Conservation (phyloP, 2,113 vertebrate species). For the Triplophysa siluroides region DNA sequence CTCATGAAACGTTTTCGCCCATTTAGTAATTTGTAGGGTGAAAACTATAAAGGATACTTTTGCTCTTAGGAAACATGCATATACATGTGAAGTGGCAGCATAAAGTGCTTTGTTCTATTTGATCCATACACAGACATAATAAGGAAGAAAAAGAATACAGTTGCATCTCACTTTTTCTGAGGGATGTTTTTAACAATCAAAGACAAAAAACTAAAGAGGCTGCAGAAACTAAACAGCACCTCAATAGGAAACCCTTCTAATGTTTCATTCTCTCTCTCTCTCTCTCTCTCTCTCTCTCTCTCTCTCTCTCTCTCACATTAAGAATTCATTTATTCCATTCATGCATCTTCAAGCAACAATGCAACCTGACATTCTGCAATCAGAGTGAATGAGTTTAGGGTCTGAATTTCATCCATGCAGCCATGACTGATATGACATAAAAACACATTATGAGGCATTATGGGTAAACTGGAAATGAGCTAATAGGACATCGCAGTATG, state of each 20-base stretch:
- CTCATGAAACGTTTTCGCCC: too few species aligned
- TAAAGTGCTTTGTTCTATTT: conserved; percentile 3
- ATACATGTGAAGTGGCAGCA: background rate
- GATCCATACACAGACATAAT: background rate
- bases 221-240: conserved; percentile 28
- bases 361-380: conserved; percentile 39
- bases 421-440: conserved; percentile 39
- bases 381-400: conserved; percentile 35
- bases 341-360: conserved; percentile 38
- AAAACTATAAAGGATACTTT: background rate
- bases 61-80: background rate
- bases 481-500: conserved; percentile 38
- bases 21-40: too few species aligned
- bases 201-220: background rate
- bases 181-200: conserved; percentile 27
- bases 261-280: conserved; percentile 18
- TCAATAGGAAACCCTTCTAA: conserved; percentile 19
- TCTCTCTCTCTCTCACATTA: conserved; percentile 5
- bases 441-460: conserved; percentile 27
- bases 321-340: conserved; percentile 39
- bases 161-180: conserved; percentile 19
- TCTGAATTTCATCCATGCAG: conserved; percentile 33
- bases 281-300: background rate
- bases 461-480: conserved; percentile 35
- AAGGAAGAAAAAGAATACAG: background rate